Evolutionary conservation across 2,888 invertebrate genomes (phyloP), one percentile per base, ranked within the genome.

Genomic region (Drosophila putrida): DNA sequence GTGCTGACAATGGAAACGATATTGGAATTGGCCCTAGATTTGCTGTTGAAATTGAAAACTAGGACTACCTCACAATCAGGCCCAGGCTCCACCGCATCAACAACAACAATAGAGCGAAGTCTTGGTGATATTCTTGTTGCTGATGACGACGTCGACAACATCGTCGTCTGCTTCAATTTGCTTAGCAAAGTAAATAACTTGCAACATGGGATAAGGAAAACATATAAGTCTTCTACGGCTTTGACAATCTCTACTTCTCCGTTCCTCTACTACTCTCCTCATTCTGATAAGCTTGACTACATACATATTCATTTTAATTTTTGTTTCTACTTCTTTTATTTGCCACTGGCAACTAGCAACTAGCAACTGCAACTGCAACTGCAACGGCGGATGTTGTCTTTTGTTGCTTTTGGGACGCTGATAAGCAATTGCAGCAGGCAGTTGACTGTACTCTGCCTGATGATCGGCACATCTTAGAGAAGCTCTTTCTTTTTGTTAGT

Each of bases 371-470:
- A 20, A 20, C 20, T 20, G 20, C 20, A 20, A 20, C 20, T 20
- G 57, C 74, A 43, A 49, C 71, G 49, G 76, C 86, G 83, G 83
- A 83, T 83, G 83, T 83, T 80, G 82, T 76, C 79, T 82, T 72
- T 78, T 64, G 74, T 76, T 58, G 28, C 28, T 43, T 50, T 20
- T 44, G 49, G 36, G 28, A 46, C 49, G 58, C 69, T 85, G 88
- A 83, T 83, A 83, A 88, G 82, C 60, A 49, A 61, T 46, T 58
- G 69, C 66, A 54, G 49, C 68, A 51, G 63, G 60, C 73, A 78
- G 76, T 84, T 84, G 88, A 89, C 70, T 89, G 89, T 89, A 89
- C 84, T 89, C 74, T 76, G 55, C 25, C 49, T 61, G 46, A 27
- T 62, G 79, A 76, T 76, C 85, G 72, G 71, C 71, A 75, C 83